A percentile compares a stretch with the other conserved stretches of the same genome.
These are phyloP conservation scores for Amblyteles armatorius DNA, from an alignment of 2,888 invertebrate species.

Conservation along the genomic window DNA sequence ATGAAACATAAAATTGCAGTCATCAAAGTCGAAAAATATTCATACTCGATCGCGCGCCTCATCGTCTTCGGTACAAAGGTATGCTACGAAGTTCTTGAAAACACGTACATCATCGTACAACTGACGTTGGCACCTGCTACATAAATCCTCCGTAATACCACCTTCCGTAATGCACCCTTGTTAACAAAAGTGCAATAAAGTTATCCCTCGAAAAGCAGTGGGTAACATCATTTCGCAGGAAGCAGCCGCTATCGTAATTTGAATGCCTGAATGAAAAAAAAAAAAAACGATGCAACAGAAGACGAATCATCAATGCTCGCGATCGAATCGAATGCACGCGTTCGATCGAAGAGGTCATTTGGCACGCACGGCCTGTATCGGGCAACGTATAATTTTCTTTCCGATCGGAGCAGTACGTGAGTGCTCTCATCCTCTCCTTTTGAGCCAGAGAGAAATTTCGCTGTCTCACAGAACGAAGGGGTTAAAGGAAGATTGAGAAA, in stretches of 20 bases:
- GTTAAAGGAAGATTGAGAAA: background rate
- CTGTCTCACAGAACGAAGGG: background rate
- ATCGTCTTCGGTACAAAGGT: background rate
- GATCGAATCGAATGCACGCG: constrained; percentile 36
- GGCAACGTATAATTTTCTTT: constrained; percentile 46
- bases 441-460: background rate
- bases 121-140: constrained; percentile 10
- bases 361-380: constrained; percentile 37
- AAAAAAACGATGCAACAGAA: background rate
- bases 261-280: constrained; percentile 15
- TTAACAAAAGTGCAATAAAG: constrained; percentile 53
- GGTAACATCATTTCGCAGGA: constrained; percentile 36
- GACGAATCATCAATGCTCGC: constrained; percentile 44
- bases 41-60: background rate
- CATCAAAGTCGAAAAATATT: background rate
- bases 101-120: background rate
- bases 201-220: constrained; percentile 38
- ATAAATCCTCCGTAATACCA: background rate
- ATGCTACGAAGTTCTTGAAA: background rate
- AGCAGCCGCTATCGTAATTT: constrained; percentile 47
- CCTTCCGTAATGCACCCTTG: constrained; percentile 8
- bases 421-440: constrained; percentile 10
- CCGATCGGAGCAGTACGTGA: constrained; percentile 42
- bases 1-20: background rate
- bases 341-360: constrained; percentile 29